Evolutionary conservation across 2,797 vertebrate species (phyloP), one percentile per base, ranked within the genome.

Genomic region (Neoniphon sammara): DNA sequence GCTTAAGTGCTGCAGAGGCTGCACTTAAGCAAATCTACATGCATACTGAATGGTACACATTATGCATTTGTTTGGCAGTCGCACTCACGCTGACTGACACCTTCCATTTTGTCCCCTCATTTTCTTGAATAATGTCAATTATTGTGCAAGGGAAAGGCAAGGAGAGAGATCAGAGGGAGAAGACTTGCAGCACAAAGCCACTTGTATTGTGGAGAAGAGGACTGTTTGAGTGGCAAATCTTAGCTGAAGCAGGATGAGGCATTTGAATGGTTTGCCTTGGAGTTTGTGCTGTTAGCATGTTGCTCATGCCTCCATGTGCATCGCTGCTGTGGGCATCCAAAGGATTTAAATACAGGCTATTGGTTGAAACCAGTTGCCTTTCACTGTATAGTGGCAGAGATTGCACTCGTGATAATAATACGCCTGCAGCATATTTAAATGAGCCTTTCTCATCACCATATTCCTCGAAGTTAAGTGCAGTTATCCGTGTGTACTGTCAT

Each of bases 61-160:
- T 52, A 75, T 70, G 75, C 69, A 47, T 73, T 77, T 79, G 54
- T 78, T 80, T 76, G 68, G 55, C 71, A 68, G 55, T 65, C 1
- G 11, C 47, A 46, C 44, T 17, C 18, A 63, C 49, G 23, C 55
- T 83, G 68, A 71, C 75, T 60, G 71, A 85, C 85, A 81, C 74
- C 70, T 81, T 82, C 63, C 73, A 85, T 84, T 83, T 60, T 54
- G 14, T 25, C n/a, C 31, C 63, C 21, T 71, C 60, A n/a, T 73
- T 63, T 66, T 62, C 25, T 44, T 80, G 76, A 88, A 81, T 65
- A 74, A 75, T 58, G 75, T 70, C 73, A 87, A 85, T 81, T 80
- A 83, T 39, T 25, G 53, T 74, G 67, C 75, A 44, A 56, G 20
- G 56, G 53, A 79, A 64, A 31, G 30, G 21, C 66, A 54, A 70